Evolutionary conservation across 2,113 vertebrate species (phyloP).

Genomic region (Labeo catla): DNA sequence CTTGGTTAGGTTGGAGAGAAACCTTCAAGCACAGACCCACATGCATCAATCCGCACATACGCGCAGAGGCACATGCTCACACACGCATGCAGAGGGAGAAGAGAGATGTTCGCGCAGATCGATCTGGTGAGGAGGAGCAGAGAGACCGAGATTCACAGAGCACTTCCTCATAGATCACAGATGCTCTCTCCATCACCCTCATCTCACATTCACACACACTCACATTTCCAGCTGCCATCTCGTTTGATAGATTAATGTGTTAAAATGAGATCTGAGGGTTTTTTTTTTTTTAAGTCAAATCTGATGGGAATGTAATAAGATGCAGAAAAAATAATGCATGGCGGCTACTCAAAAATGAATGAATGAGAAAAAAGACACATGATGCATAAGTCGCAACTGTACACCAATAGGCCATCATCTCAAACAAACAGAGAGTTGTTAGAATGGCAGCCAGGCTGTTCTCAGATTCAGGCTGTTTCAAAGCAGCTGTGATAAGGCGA

Average conservation of each 20-base stretch:
- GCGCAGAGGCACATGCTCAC: background rate
- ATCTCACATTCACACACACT: slow-evolving; percentile 5
- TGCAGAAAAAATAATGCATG: background rate
- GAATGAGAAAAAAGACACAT: background rate
- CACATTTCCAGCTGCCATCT: slow-evolving; percentile 15
- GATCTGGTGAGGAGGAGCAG: slow-evolving; percentile 23
- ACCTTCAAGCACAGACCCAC: slow-evolving; percentile 20
- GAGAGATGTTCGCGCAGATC: slow-evolving; percentile 16
- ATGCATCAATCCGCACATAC: background rate
- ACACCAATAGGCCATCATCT: background rate
- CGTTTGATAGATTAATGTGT: slow-evolving; percentile 23
- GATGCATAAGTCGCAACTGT: background rate
- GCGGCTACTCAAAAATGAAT: background rate
- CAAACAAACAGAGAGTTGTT: slow-evolving; percentile 41
- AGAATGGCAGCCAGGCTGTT: slow-evolving; percentile 4
- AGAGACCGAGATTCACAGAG: slow-evolving; percentile 22
- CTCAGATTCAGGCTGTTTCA: slow-evolving; percentile 34
- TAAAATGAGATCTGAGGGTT: slow-evolving; percentile 20
- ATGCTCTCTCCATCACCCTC: slow-evolving; percentile 11
- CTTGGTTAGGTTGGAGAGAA: slow-evolving; percentile 1
- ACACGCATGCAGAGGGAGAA: background rate
- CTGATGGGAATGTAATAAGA: background rate
- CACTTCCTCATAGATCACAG: slow-evolving; percentile 33
- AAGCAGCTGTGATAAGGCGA: slow-evolving; percentile 33
- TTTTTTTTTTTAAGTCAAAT: background rate